Conservation (phyloP, 2,113 vertebrate genomes). For the Oplegnathus fasciatus region DNA sequence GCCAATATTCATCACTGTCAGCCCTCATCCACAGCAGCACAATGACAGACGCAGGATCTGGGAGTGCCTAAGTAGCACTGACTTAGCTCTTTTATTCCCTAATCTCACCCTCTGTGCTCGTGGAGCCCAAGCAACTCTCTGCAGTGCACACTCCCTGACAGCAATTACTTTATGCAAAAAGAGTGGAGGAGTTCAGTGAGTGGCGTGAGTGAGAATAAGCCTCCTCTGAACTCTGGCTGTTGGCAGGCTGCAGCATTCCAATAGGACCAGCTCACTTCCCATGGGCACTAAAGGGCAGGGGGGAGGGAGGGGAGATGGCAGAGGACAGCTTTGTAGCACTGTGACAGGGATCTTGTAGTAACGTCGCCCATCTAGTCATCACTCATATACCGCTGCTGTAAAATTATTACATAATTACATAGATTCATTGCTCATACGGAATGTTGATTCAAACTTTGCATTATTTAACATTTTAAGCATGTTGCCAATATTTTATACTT, state of each 20-base stretch:
- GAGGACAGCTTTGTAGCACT: constrained; percentile 34
- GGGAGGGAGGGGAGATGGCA: constrained; percentile 30
- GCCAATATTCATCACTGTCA: constrained; percentile 87
- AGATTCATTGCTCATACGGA: neutral
- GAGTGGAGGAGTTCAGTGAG: constrained; percentile 78
- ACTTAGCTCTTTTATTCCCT: constrained; percentile 81
- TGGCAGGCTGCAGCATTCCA: constrained; percentile 62
- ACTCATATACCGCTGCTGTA: constrained; percentile 18
- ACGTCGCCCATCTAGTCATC: constrained; percentile 4
- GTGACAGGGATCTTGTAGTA: constrained; percentile 23
- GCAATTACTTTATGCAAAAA: constrained; percentile 82
- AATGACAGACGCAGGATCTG: constrained; percentile 73
- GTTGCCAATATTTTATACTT: neutral
- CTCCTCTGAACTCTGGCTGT: constrained; percentile 59
- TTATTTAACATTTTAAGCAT: neutral
- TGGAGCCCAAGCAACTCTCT: constrained; percentile 70
- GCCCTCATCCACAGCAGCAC: constrained; percentile 70
- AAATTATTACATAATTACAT: constrained; percentile 15
- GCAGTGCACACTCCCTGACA: constrained; percentile 74
- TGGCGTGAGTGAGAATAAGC: constrained; percentile 77
- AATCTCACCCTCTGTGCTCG: constrained; percentile 75
- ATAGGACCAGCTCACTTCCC: constrained; percentile 41
- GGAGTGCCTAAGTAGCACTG: constrained; percentile 78
- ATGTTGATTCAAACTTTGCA: neutral
- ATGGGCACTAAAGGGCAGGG: constrained; percentile 55